Conservation (phyloP, 2,113 vertebrate genomes). For the Misgurnus mizolepis region DNA sequence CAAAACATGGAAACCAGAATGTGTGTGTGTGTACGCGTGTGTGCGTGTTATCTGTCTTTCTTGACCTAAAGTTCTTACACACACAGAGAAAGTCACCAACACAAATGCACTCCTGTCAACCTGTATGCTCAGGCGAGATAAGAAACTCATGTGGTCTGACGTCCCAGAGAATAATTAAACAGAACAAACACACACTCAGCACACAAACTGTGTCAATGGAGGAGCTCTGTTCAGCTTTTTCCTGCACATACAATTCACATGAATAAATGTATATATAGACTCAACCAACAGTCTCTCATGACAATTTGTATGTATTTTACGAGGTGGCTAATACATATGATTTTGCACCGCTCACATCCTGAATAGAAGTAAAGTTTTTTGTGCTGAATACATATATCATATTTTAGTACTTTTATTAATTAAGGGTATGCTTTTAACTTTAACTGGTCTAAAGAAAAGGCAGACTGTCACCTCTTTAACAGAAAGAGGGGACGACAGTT, state of each 20-base stretch:
- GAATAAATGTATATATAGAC: too few relatives aligned
- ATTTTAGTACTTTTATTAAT: too few relatives aligned
- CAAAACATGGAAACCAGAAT: too few relatives aligned
- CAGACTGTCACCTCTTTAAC: too few relatives aligned
- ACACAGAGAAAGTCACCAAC: neutral
- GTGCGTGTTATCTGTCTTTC: constrained; percentile 4
- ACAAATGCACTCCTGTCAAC: constrained; percentile 18
- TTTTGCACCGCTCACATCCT: too few relatives aligned
- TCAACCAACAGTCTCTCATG: too few relatives aligned
- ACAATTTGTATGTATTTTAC: neutral
- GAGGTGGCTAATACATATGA: too few relatives aligned
- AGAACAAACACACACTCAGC: constrained; percentile 30
- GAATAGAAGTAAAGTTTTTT: too few relatives aligned
- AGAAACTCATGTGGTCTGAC: constrained; percentile 20
- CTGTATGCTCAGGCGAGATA: constrained; percentile 27
- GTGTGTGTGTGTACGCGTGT: neutral
- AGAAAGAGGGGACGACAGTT: too few relatives aligned
- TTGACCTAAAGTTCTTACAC: constrained; percentile 5
- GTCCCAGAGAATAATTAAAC: constrained; percentile 44
- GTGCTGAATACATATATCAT: too few relatives aligned
- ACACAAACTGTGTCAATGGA: constrained; percentile 33
- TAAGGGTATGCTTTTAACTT: too few relatives aligned
- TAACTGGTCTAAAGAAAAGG: too few relatives aligned
- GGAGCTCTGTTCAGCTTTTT: constrained; percentile 15
- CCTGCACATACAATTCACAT: constrained; percentile 6